A percentile compares a stretch with the other conserved stretches of the same genome.
Conservation (phyloP, 1,140 invertebrate species). For the Papilio glaucus region DNA sequence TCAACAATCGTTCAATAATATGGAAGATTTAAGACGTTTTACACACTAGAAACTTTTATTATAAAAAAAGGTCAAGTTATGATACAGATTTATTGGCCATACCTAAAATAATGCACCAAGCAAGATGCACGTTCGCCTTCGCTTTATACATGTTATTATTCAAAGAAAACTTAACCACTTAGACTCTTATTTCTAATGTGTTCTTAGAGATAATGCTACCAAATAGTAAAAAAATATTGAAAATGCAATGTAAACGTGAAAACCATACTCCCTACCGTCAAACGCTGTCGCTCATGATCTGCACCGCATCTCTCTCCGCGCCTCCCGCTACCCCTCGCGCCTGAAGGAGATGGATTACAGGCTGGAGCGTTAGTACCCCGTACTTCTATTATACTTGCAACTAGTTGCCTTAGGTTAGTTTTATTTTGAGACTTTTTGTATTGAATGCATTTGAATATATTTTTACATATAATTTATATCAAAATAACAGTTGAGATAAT, state of each 20-base stretch:
- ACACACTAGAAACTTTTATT: no score
- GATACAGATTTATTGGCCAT: no score
- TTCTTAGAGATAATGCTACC: no score
- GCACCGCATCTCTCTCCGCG: background rate
- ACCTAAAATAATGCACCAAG: no score
- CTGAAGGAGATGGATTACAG: constrained; percentile 24
- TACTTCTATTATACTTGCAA: background rate
- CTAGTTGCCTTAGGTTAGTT: background rate
- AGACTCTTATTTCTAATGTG: no score
- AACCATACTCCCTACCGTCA: background rate
- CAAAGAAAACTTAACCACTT: no score
- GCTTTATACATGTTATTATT: no score
- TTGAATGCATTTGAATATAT: background rate
- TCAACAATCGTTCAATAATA: no score
- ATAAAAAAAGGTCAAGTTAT: no score
- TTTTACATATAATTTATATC: background rate
- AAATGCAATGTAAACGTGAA: background rate
- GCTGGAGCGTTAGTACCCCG: background rate
- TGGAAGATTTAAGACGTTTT: no score
- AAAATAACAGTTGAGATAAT: no score
- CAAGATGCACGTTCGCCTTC: no score
- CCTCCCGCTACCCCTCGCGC: background rate
- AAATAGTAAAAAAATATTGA: background rate
- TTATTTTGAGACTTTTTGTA: background rate
- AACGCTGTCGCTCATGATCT: background rate